phyloP scores from a whole-genome alignment of 2,113 vertebrate genomes.

The Serinus canaria region DNA sequence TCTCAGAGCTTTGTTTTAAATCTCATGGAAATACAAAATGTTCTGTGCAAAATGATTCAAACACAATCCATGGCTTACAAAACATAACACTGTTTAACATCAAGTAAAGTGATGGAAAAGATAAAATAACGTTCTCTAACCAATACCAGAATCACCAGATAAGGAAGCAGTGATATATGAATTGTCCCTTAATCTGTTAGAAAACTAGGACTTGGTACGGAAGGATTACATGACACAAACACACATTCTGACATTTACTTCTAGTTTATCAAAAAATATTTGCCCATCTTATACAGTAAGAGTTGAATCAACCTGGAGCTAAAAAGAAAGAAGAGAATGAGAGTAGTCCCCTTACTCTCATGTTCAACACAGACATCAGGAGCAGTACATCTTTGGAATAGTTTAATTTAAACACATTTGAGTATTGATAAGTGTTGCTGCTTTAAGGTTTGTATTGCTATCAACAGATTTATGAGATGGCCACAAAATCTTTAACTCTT shows the following conservation, averaged over 20 bases:
- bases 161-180: not conserved
- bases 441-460: not conserved
- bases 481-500: not conserved
- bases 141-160: not conserved
- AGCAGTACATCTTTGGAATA: not conserved
- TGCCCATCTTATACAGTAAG: not conserved
- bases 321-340: not conserved
- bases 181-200: constrained; percentile 10
- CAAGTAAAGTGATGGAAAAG: not conserved
- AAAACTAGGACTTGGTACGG: not conserved
- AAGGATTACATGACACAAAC: constrained; percentile 24
- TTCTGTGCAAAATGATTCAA: not conserved
- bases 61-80: not conserved
- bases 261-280: constrained; percentile 10
- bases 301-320: not conserved
- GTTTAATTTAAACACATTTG: not conserved
- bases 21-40: not conserved
- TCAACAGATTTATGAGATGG: not conserved
- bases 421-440: fast-evolving
- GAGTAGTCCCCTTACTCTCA: not conserved
- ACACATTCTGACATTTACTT: constrained; percentile 4
- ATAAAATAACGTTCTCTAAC: not conserved
- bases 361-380: not conserved
- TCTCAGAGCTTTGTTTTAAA: not conserved
- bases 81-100: not conserved